Percentiles rank a stretch among this genome's conserved stretches.
phyloP scores from a whole-genome alignment of 2,797 vertebrate genomes.

The Numenius phaeopus region DNA sequence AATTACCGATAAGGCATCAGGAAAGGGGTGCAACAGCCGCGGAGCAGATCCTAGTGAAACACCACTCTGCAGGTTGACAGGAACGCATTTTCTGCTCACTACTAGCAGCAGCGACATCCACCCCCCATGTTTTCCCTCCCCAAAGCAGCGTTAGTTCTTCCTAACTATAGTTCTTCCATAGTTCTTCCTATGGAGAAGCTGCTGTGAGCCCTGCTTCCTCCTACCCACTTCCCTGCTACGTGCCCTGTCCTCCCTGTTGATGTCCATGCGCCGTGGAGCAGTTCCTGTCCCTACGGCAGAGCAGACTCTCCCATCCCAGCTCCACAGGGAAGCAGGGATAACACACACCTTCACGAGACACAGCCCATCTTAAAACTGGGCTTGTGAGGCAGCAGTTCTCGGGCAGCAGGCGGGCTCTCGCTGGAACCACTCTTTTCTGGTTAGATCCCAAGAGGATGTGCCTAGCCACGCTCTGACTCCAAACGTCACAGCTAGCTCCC shows the following conservation, averaged over 20 bases:
- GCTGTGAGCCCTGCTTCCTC: not conserved
- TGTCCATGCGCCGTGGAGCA: not conserved
- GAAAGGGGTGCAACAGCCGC: not conserved
- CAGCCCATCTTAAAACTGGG: not conserved
- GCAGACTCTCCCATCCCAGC: not conserved
- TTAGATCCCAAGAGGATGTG: not conserved
- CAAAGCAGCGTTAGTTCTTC: not conserved
- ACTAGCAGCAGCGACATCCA: not conserved
- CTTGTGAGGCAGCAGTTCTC: not conserved
- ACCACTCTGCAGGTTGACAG: not conserved
- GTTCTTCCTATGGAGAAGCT: not conserved
- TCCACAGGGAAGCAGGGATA: not conserved
- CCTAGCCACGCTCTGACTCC: not conserved
- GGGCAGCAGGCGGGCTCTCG: not conserved
- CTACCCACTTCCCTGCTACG: fast-evolving
- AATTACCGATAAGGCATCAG: not conserved
- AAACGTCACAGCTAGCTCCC: not conserved
- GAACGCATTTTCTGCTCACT: not conserved
- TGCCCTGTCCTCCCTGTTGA: not conserved
- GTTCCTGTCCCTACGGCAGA: fast-evolving
- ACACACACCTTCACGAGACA: not conserved
- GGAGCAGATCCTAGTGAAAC: not conserved
- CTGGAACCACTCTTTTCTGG: not conserved
- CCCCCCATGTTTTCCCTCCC: not conserved
- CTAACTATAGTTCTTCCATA: not conserved